A percentile compares a stretch with the other conserved stretches of the same genome.
These are phyloP conservation scores for Coendou prehensilis DNA, from an alignment of 2,797 vertebrate species.

Conservation along the genomic window DNA sequence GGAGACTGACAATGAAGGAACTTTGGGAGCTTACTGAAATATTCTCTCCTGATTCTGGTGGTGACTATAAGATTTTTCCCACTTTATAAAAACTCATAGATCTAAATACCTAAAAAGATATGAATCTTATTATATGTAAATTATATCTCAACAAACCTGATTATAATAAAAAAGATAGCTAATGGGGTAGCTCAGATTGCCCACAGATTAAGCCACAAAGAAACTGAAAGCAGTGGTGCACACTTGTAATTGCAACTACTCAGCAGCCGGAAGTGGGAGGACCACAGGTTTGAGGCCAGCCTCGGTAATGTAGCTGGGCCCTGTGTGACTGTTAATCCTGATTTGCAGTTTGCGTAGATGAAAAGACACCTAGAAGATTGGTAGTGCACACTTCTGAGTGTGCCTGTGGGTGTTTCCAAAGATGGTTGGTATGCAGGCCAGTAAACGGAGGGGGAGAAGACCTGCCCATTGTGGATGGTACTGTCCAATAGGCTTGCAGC, in stretches of 20 bases:
- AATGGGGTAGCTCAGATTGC: neutral
- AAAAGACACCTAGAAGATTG: neutral
- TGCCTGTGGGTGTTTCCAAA: neutral
- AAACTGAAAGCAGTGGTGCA: neutral
- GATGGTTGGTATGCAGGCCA: neutral
- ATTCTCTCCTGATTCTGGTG: neutral
- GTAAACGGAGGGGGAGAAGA: neutral
- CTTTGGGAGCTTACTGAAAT: neutral
- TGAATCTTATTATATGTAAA: slow-evolving; percentile 1
- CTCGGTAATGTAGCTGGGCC: neutral
- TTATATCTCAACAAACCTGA: slow-evolving; percentile 15
- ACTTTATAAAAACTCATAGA: neutral
- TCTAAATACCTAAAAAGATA: neutral
- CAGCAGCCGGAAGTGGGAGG: neutral
- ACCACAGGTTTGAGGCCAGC: neutral
- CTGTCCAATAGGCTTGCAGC: neutral
- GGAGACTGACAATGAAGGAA: neutral
- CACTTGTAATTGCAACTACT: neutral
- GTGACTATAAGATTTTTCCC: neutral
- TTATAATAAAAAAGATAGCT: neutral
- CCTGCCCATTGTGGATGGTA: neutral
- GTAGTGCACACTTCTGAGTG: neutral
- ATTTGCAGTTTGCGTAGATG: neutral
- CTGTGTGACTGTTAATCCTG: neutral
- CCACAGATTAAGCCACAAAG: neutral